These are phyloP conservation scores for Ganaspis brasiliensis DNA, from an alignment of 2,888 invertebrate species.

Conservation along the genomic window DNA sequence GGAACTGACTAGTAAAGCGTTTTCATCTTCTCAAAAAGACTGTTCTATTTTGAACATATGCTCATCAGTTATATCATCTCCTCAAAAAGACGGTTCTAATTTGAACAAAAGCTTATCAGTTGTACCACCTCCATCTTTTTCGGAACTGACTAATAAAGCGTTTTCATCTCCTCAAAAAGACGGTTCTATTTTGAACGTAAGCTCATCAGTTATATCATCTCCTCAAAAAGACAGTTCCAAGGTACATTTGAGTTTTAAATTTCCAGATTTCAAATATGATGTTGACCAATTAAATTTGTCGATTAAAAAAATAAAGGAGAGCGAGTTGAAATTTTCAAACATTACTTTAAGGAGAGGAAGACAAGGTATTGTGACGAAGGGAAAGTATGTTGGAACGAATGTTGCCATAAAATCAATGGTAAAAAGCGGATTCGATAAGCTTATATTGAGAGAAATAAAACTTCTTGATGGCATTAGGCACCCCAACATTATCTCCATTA, in stretches of 20 bases:
- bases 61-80: no score
- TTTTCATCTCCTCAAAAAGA: no score
- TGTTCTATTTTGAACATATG: no score
- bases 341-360: neutral
- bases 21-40: no score
- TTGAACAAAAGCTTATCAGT: no score
- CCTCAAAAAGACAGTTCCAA: neutral
- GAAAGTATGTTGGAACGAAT: neutral
- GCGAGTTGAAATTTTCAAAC: neutral
- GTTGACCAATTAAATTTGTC: no score
- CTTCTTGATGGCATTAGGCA: neutral
- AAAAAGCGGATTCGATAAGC: neutral
- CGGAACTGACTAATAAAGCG: no score
- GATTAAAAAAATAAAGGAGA: neutral
- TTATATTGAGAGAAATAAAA: neutral
- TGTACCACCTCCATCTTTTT: no score
- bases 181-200: no score
- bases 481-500: neutral
- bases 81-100: no score
- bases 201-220: no score
- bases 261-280: neutral
- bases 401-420: neutral
- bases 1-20: no score
- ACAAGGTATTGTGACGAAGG: neutral
- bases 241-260: neutral